A percentile compares a stretch with the other conserved stretches of the same genome.
These are phyloP conservation scores for Kuschelorhynchus macadamiae DNA, from an alignment of 2,888 invertebrate species.

Conservation along the genomic window DNA sequence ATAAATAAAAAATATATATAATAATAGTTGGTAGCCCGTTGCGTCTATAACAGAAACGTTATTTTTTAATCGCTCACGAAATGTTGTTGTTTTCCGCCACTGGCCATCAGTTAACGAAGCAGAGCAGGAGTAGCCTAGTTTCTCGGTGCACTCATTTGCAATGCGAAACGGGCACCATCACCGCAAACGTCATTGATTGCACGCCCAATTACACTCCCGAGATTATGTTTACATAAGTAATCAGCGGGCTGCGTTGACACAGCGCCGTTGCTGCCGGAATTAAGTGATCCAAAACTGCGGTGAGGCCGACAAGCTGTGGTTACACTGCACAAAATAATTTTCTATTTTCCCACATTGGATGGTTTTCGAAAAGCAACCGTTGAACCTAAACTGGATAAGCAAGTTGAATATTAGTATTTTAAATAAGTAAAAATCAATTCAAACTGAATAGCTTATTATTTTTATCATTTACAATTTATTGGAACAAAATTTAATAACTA, in stretches of 20 bases:
- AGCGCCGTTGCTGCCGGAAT: constrained; percentile 67
- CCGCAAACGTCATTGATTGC: constrained; percentile 69
- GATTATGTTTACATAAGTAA: constrained; percentile 71
- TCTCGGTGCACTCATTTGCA: constrained; percentile 62
- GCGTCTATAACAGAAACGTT: no score
- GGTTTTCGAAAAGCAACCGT: background rate
- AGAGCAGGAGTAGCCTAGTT: constrained; percentile 20
- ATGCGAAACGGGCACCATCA: constrained; percentile 63
- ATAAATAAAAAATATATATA: no score
- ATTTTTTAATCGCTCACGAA: no score
- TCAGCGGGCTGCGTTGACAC: constrained; percentile 67
- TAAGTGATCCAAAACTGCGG: constrained; percentile 64
- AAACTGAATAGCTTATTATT: no score
- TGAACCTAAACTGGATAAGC: no score
- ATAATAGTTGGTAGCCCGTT: no score
- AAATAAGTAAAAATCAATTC: no score
- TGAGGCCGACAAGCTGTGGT: constrained; percentile 41
- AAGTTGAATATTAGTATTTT: no score
- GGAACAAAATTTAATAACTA: no score
- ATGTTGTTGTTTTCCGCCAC: no score
- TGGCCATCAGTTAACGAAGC: constrained; percentile 36
- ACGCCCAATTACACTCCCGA: constrained; percentile 70
- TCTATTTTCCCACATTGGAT: background rate
- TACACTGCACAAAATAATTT: constrained; percentile 50
- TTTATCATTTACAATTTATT: no score